Base-by-base conservation (phyloP, 2,888 invertebrate genomes). In the Apamea monoglypha region DNA sequence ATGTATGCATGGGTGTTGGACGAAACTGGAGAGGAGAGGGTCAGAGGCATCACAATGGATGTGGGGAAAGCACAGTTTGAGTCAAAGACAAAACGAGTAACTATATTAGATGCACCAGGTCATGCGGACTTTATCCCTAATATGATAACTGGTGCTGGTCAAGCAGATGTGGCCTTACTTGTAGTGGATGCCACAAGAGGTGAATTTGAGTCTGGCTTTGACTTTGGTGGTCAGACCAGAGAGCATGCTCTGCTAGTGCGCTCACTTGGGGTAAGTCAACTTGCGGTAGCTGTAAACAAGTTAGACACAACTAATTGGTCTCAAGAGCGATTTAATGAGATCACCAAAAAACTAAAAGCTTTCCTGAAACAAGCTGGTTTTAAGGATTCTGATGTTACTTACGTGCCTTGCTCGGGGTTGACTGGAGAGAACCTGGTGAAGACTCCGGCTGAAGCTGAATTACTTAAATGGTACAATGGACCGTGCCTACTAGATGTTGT, bases 121-220 rank as follows among this genome's bases (percentile, higher is more conserved):
- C 99, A 99, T 95, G 99, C 99, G 94, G 99, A 99, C 94, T 99
- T 99, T 93, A 99, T 99, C 92, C 99, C 99, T 3, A 99, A 99
- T 92, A 99, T 99, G 99, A 99, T 99, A 89, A 99, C 98, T 25
- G 99, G 99, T 29, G 99, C 99, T 3, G 99, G 99, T 0, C 99
- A 99, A 95, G 99, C 99, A 4, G 99, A 99, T 96, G 99, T 99
- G 1, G 99, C 99, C 25, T 97, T 99, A 56, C 96, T 99, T 40
- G 99, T 99, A 0, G 98, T 99, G 0, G 99, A 99, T 97, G 99
- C 99, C 0, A 98, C 98, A 0, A 97, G 98, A 89, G 99, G 99
- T 44, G 99, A 99, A 96, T 99, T 99, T 96, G 99, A 99, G 95
- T 99, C 99, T 66, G 99, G 99, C 2, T 99, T 99, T 95, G 99